Evolutionary conservation across 2,113 vertebrate species (phyloP).

Genomic region (Bothrops jararaca): DNA sequence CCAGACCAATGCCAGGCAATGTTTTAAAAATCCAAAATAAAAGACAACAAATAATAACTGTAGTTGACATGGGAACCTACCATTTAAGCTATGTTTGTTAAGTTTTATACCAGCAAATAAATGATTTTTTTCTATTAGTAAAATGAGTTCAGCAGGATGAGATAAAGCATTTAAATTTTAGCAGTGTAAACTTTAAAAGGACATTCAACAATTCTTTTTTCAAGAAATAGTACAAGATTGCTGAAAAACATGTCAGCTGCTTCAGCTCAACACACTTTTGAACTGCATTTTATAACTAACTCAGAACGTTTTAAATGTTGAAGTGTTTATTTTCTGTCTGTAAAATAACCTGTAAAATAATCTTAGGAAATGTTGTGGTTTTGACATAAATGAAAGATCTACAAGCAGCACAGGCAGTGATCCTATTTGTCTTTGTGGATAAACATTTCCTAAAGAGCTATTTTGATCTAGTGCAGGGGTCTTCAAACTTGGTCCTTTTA

Average conservation of each 20-base stretch:
- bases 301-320: neutral
- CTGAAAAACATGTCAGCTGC: neutral
- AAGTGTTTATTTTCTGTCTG: neutral
- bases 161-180: neutral
- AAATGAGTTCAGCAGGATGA: neutral
- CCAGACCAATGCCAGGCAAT: neutral
- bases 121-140: neutral
- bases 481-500: too few relatives aligned
- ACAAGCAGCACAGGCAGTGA: neutral
- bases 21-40: neutral
- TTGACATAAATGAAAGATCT: neutral
- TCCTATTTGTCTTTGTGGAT: neutral
- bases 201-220: neutral
- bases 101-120: neutral
- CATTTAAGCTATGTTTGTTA: neutral
- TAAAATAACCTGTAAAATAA: neutral
- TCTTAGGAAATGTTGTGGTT: neutral
- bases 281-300: neutral
- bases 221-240: neutral
- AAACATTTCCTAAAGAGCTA: neutral
- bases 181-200: neutral
- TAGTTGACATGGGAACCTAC: neutral
- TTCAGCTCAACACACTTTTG: neutral
- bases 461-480: neutral
- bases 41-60: conserved; percentile 5